Percentiles rank a stretch among this genome's conserved stretches.
Conservation (phyloP, 2,797 vertebrate genomes). For the Hephaestus fuliginosus region DNA sequence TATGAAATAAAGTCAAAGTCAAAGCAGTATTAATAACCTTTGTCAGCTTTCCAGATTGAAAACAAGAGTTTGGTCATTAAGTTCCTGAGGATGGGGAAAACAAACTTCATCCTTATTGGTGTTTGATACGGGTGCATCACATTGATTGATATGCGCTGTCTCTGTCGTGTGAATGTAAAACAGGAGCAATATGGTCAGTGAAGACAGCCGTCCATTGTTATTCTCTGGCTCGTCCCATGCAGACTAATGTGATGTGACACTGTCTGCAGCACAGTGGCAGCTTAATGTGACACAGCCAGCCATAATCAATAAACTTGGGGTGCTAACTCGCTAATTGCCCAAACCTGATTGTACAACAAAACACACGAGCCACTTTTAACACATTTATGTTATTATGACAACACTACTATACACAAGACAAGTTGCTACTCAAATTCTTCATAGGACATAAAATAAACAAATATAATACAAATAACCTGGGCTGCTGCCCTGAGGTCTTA, state of each 20-base stretch:
- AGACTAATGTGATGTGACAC: constrained; percentile 69
- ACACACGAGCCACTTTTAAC: constrained; percentile 20
- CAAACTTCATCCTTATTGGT: constrained; percentile 51
- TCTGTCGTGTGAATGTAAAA: constrained; percentile 55
- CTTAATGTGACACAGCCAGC: constrained; percentile 45
- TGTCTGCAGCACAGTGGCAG: constrained; percentile 30
- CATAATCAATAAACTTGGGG: constrained; percentile 56
- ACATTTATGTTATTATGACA: constrained; percentile 49
- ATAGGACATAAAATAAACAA: constrained; percentile 63
- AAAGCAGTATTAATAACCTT: constrained; percentile 67
- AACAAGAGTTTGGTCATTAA: constrained; percentile 55
- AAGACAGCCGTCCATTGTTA: constrained; percentile 47
- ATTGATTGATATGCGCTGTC: constrained; percentile 65
- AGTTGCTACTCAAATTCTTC: constrained; percentile 34
- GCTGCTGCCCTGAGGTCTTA: constrained; percentile 30
- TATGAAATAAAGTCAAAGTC: constrained; percentile 65
- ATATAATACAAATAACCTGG: constrained; percentile 60
- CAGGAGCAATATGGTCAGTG: constrained; percentile 48
- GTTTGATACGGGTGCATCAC: constrained; percentile 42
- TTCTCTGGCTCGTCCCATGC: constrained; percentile 36
- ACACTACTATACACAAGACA: constrained; percentile 53
- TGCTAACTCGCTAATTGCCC: constrained; percentile 14
- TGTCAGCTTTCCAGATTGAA: constrained; percentile 64
- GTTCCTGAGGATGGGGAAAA: constrained; percentile 29
- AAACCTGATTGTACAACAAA: constrained; percentile 34